These are phyloP conservation scores for Empidonax traillii DNA, from an alignment of 2,113 vertebrate species.

Conservation along the genomic window DNA sequence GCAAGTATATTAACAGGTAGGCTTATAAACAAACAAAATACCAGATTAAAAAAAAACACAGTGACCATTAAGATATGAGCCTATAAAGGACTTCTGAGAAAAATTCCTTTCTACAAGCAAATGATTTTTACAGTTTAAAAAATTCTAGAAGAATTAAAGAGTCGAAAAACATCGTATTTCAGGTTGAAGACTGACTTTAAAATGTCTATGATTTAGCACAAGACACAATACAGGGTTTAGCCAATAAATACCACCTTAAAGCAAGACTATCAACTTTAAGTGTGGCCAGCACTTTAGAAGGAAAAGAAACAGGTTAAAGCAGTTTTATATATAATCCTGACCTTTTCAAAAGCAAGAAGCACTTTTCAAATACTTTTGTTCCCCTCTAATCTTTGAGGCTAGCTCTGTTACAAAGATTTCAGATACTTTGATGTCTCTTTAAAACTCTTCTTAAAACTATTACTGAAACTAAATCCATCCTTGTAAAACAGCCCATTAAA, in stretches of 20 bases:
- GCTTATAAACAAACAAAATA: background rate
- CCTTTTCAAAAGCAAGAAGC: conserved; percentile 24
- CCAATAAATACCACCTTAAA: conserved; percentile 7
- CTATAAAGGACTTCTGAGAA: background rate
- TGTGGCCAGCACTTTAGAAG: background rate
- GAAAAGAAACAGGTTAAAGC: background rate
- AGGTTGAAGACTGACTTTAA: background rate
- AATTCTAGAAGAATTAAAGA: background rate
- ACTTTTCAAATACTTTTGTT: conserved; percentile 8
- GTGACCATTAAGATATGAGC: background rate
- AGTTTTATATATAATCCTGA: conserved; percentile 22
- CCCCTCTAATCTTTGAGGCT: conserved; percentile 26
- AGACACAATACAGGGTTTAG: conserved; percentile 7
- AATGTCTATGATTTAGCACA: background rate
- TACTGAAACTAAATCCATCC: conserved; percentile 51
- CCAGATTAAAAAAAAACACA: background rate
- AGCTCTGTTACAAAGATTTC: conserved; percentile 51
- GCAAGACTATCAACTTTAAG: conserved; percentile 24
- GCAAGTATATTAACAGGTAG: background rate
- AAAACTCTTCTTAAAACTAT: conserved; percentile 60
- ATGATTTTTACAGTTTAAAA: background rate
- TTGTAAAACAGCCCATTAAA: conserved; percentile 62
- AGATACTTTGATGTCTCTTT: conserved; percentile 54
- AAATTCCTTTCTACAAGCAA: background rate
- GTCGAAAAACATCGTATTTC: background rate